These are phyloP conservation scores for Tetranychus piercei DNA, from an alignment of 2,888 invertebrate species.

Conservation along the genomic window DNA sequence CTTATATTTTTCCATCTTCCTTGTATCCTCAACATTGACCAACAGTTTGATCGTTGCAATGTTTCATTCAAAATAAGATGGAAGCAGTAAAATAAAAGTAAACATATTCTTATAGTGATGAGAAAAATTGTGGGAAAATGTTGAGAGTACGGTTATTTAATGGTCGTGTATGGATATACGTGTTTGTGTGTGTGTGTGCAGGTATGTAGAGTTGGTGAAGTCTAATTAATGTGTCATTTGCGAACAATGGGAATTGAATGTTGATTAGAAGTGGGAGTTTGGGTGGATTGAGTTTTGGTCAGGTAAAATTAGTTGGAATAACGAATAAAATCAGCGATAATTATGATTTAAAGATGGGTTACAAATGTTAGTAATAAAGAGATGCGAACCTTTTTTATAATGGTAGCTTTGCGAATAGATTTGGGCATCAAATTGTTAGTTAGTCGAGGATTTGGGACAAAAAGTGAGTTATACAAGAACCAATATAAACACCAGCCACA, in stretches of 20 bases:
- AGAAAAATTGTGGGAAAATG: not conserved
- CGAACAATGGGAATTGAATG: not conserved
- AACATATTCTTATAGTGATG: not conserved
- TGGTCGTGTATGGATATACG: not conserved
- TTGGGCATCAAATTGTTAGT: not conserved
- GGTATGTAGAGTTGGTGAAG: not conserved
- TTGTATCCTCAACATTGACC: no score
- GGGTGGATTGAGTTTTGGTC: not conserved
- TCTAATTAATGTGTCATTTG: constrained; percentile 1
- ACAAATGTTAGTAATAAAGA: not conserved
- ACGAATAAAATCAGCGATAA: no score
- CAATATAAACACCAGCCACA: constrained; percentile 20
- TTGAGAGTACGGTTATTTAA: not conserved
- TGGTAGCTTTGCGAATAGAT: not conserved
- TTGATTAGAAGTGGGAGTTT: not conserved
- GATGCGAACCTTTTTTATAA: not conserved
- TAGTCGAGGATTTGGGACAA: not conserved
- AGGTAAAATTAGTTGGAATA: not conserved
- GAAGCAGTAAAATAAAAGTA: no score
- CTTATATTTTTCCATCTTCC: no score
- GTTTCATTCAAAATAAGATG: no score
- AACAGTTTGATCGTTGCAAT: no score
- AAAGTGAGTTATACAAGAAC: constrained; percentile 15
- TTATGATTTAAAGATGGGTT: not conserved
- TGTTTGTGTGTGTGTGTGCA: not conserved